These are phyloP conservation scores for Trilocha varians DNA, from an alignment of 2,888 invertebrate species.

Conservation along the genomic window DNA sequence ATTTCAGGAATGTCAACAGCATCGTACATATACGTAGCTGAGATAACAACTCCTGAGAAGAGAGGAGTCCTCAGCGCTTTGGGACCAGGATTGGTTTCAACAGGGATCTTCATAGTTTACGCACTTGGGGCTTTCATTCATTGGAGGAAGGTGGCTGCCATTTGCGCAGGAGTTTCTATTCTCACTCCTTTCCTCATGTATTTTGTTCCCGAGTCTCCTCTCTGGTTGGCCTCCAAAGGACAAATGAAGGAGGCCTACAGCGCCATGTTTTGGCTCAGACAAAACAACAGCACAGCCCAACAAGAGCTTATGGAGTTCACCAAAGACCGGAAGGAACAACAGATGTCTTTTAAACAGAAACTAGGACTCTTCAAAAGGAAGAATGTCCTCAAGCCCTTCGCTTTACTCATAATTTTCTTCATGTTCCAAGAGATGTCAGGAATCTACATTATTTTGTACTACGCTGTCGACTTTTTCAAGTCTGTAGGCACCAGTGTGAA, in stretches of 20 bases:
- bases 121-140: conserved; percentile 77
- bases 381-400: conserved; percentile 78
- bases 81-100: conserved; percentile 80
- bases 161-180: conserved; percentile 74
- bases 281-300: conserved; percentile 75
- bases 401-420: conserved; percentile 77
- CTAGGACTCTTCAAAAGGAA: conserved; percentile 59
- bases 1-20: conserved; percentile 78
- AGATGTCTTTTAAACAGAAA: conserved; percentile 52
- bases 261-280: conserved; percentile 77
- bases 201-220: conserved; percentile 79
- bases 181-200: conserved; percentile 74
- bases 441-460: conserved; percentile 81
- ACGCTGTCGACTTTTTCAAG: conserved; percentile 80
- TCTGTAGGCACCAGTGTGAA: conserved; percentile 77
- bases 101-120: conserved; percentile 81
- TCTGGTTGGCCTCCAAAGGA: conserved; percentile 77
- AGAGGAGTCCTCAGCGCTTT: conserved; percentile 79
- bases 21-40: conserved; percentile 79
- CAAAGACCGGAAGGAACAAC: conserved; percentile 54
- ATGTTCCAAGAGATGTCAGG: conserved; percentile 81
- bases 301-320: conserved; percentile 76
- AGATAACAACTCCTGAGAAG: conserved; percentile 79
- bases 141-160: conserved; percentile 78
- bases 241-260: conserved; percentile 74